These are phyloP conservation scores for Allolobophora icterica DNA, from an alignment of 2,888 invertebrate species.

Conservation along the genomic window DNA sequence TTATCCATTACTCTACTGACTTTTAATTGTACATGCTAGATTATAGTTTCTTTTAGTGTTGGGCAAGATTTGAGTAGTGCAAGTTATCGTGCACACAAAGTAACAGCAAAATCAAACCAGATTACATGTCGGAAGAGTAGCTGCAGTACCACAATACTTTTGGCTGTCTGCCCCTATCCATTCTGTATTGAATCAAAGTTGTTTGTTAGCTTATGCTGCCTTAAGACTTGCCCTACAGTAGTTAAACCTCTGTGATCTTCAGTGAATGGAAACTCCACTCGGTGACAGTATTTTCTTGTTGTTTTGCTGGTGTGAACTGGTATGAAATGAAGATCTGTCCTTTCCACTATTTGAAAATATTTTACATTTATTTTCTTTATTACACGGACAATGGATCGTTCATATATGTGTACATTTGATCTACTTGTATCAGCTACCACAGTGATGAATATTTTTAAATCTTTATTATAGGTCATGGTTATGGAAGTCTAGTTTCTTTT, in stretches of 20 bases:
- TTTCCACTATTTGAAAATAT: no score
- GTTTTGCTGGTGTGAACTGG: background rate
- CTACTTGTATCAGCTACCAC: no score
- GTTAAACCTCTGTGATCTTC: background rate
- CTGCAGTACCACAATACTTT: background rate
- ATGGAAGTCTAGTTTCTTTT: no score
- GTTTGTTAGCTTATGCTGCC: background rate
- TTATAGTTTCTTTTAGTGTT: background rate
- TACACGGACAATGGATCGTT: background rate
- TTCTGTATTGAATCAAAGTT: background rate
- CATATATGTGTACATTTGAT: background rate
- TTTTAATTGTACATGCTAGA: background rate
- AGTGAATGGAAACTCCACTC: no score
- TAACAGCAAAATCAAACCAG: background rate
- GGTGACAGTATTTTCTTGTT: background rate
- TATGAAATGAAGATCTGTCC: background rate
- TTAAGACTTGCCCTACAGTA: background rate
- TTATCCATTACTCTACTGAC: no score
- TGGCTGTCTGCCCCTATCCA: background rate
- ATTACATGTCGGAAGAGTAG: background rate
- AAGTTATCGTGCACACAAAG: no score
- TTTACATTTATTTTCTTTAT: background rate
- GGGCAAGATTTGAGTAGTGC: background rate
- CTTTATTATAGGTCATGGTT: no score
- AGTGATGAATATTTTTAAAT: no score